Evolutionary conservation across 2,888 invertebrate genomes (phyloP).

Genomic region (Luperina testacea): DNA sequence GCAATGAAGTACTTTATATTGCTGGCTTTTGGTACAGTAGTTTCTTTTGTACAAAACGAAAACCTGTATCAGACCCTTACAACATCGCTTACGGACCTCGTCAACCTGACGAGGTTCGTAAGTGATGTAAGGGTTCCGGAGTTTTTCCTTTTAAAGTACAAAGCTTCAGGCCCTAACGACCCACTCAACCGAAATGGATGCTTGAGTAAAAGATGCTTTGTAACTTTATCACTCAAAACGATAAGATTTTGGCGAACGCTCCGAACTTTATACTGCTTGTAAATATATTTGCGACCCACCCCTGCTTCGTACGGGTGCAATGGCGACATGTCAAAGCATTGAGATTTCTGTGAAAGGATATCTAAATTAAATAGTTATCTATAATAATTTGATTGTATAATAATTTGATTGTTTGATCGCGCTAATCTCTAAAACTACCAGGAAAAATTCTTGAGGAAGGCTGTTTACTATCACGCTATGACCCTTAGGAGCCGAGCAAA

Average conservation of each 20-base stretch:
- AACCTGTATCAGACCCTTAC: conserved; percentile 12
- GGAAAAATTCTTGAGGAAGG: no score
- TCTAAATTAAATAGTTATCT: not conserved
- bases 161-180: conserved; percentile 7
- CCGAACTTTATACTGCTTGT: not conserved
- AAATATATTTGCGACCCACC: no score
- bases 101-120: conserved; percentile 8
- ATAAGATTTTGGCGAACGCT: conserved; percentile 15
- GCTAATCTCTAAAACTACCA: not conserved
- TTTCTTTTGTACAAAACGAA: conserved; percentile 13
- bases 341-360: not conserved
- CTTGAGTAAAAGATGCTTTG: conserved; percentile 13
- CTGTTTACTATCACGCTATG: no score
- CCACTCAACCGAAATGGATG: conserved; percentile 28
- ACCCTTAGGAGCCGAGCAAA: no score
- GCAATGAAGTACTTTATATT: conserved; percentile 6
- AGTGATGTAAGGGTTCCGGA: not conserved
- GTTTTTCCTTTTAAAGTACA: conserved; percentile 27
- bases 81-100: no score
- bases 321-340: not conserved
- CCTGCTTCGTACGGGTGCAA: not conserved
- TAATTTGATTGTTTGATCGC: not conserved
- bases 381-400: not conserved
- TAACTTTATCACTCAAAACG: conserved; percentile 1
- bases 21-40: not conserved